A percentile compares a stretch with the other conserved stretches of the same genome.
Conservation (phyloP, 2,113 vertebrate species). For the Psettodes erumei region DNA sequence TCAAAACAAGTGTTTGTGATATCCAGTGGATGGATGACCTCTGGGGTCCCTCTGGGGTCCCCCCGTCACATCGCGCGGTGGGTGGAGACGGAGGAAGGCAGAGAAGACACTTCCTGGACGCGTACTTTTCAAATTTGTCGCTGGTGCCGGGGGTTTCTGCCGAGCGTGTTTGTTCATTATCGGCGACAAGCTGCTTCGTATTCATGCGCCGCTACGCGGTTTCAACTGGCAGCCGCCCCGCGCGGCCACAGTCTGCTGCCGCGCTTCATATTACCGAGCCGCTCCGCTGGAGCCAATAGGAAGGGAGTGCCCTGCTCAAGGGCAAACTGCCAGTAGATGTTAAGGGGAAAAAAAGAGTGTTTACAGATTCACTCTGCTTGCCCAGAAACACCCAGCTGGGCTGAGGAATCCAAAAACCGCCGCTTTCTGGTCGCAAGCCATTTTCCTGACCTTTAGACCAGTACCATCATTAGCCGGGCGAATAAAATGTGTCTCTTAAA, state of each 20-base stretch:
- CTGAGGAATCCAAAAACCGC: constrained; percentile 28
- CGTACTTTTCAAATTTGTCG: constrained; percentile 41
- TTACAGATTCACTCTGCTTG: constrained; percentile 54
- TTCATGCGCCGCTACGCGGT: constrained; percentile 44
- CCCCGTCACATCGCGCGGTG: constrained; percentile 54
- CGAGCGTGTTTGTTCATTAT: constrained; percentile 48
- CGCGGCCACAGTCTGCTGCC: constrained; percentile 33
- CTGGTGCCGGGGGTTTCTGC: constrained; percentile 49
- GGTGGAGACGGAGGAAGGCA: constrained; percentile 50
- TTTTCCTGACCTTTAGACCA: constrained; percentile 48
- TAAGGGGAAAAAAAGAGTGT: constrained; percentile 50
- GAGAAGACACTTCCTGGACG: constrained; percentile 43
- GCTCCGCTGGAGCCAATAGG: constrained; percentile 36
- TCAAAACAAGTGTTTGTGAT: constrained; percentile 79
- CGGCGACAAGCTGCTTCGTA: constrained; percentile 38
- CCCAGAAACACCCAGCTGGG: constrained; percentile 55
- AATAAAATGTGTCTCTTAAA: constrained; percentile 42
- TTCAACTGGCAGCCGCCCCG: constrained; percentile 51
- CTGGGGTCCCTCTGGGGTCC: constrained; percentile 60
- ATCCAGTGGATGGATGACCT: constrained; percentile 70
- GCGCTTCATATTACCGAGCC: constrained; percentile 46
- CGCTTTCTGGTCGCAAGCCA: constrained; percentile 39
- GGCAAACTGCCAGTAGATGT: constrained; percentile 58
- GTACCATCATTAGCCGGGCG: constrained; percentile 15
- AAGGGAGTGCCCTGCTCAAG: constrained; percentile 55